A percentile compares a stretch with the other conserved stretches of the same genome.
Conservation (phyloP, 2,888 invertebrate species). For the Eugnorisma glareosa region DNA sequence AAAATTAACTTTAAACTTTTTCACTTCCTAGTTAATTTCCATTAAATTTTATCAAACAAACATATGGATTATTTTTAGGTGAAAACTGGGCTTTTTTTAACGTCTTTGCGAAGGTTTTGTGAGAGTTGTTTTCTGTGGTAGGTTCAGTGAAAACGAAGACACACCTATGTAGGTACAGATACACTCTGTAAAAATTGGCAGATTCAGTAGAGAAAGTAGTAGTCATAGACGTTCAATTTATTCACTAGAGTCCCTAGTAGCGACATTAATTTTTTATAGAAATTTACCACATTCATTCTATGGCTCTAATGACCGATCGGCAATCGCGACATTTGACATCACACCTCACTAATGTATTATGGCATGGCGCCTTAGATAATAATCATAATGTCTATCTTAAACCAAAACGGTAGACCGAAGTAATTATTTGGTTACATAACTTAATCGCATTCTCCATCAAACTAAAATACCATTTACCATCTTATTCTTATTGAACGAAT, state of each 20-base stretch:
- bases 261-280: background rate
- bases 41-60: background rate
- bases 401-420: background rate
- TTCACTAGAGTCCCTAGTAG: background rate
- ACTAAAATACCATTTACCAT: slow-evolving; percentile 3
- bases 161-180: background rate
- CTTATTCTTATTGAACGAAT: slow-evolving; percentile 2
- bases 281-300: background rate
- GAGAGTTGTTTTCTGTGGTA: background rate
- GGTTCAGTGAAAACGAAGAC: no score
- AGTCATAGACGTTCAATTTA: background rate
- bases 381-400: slow-evolving; percentile 3
- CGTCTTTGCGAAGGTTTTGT: no score
- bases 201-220: background rate
- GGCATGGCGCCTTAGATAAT: background rate
- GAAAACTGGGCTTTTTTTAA: no score
- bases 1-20: background rate
- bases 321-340: background rate
- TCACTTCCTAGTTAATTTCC: background rate
- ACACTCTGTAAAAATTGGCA: background rate
- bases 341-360: background rate
- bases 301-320: no score
- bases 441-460: background rate
- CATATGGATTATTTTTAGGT: background rate
- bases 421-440: slow-evolving; percentile 21